phyloP scores from a whole-genome alignment of 2,888 invertebrate genomes.

The Bellardia bayeri region DNA sequence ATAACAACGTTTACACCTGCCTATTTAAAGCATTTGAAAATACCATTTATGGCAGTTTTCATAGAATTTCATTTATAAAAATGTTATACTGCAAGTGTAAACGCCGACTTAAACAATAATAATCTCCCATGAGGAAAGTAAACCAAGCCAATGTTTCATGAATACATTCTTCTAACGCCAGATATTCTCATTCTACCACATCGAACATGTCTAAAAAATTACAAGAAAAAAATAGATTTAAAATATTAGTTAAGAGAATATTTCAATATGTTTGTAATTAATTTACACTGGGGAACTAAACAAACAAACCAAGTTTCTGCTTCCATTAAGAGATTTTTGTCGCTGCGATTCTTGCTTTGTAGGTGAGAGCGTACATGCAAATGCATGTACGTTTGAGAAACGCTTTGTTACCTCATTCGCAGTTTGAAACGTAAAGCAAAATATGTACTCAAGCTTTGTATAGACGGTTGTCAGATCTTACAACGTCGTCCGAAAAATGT shows the following conservation, averaged over 20 bases:
- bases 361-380: too few species aligned
- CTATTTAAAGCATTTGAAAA: neutral
- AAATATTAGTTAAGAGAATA: neutral
- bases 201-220: conserved; percentile 75
- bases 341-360: too few species aligned
- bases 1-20: conserved; percentile 1
- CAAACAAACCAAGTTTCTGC: neutral
- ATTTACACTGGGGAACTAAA: conserved; percentile 4
- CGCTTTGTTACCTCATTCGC: too few species aligned
- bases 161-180: neutral
- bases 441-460: too few species aligned
- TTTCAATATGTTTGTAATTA: conserved; percentile 11
- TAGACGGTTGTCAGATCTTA: too few species aligned
- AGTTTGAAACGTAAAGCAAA: too few species aligned
- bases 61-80: neutral
- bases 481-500: too few species aligned
- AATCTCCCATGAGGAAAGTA: neutral
- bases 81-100: neutral
- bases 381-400: too few species aligned
- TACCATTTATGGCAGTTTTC: too few species aligned
- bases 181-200: conserved; percentile 74
- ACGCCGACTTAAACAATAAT: conserved; percentile 8
- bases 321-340: too few species aligned
- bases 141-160: neutral
- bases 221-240: conserved; percentile 4